Evolutionary conservation across 2,797 vertebrate species (phyloP).

Genomic region (Crenuchus spilurus): DNA sequence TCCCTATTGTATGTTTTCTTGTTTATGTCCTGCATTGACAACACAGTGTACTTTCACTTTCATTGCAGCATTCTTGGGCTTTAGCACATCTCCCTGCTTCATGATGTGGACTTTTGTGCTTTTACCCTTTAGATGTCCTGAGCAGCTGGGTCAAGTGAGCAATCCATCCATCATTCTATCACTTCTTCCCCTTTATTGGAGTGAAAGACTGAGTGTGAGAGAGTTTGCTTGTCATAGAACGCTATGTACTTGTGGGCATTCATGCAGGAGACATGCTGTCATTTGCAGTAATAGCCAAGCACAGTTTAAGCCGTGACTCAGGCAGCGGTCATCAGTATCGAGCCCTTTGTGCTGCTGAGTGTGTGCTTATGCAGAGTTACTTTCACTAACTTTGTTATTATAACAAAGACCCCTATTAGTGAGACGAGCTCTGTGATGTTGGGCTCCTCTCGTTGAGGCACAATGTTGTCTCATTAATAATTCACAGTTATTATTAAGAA

Average conservation of each 20-base stretch:
- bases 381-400: constrained; percentile 9
- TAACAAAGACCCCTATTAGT: neutral
- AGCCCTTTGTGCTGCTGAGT: constrained; percentile 48
- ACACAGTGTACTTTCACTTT: too few species aligned
- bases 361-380: neutral
- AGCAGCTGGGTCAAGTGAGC: neutral
- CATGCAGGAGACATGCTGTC: constrained; percentile 67
- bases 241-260: constrained; percentile 61
- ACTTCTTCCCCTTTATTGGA: neutral
- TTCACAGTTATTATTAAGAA: neutral
- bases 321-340: constrained; percentile 59
- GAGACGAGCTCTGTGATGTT: neutral
- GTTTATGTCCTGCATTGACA: too few species aligned
- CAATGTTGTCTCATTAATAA: neutral
- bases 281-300: constrained; percentile 68
- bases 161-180: constrained; percentile 3
- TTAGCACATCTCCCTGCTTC: too few species aligned
- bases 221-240: constrained; percentile 51
- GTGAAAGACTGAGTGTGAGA: constrained; percentile 3
- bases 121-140: neutral
- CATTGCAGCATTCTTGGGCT: too few species aligned
- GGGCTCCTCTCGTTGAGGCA: neutral
- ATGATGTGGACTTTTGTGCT: too few species aligned
- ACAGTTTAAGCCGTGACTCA: constrained; percentile 73
- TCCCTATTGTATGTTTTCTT: too few species aligned